A percentile compares a stretch with the other conserved stretches of the same genome.
Conservation (phyloP, 1,140 invertebrate genomes). For the Drosophila subpulchrella region DNA sequence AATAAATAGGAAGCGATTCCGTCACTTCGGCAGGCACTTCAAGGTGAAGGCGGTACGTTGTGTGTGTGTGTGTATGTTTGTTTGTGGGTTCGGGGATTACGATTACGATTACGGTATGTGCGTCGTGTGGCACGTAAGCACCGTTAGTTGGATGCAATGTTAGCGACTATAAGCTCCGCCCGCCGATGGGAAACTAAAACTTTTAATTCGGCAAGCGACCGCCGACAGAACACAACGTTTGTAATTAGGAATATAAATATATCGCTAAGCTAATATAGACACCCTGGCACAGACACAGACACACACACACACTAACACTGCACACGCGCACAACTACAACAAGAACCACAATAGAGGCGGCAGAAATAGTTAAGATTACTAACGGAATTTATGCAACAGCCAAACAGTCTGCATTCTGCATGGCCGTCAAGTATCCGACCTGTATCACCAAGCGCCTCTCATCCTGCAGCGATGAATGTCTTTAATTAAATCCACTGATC, state of each 20-base stretch:
- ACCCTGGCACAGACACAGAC: slow-evolving; percentile 28
- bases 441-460: slow-evolving; percentile 24
- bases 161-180: slow-evolving; percentile 31
- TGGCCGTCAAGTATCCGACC: slow-evolving; percentile 2
- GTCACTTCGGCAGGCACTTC: slow-evolving; percentile 37
- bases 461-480: slow-evolving; percentile 19
- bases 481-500: slow-evolving; percentile 11
- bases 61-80: slow-evolving; percentile 6
- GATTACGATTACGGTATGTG: not conserved
- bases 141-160: slow-evolving; percentile 34
- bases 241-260: slow-evolving; percentile 66
- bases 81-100: not conserved
- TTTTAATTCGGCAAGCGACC: slow-evolving; percentile 34
- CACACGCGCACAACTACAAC: slow-evolving; percentile 42
- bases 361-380: slow-evolving; percentile 56
- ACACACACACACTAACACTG: slow-evolving; percentile 18
- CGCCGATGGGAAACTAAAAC: slow-evolving; percentile 47
- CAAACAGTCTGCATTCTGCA: slow-evolving; percentile 37
- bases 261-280: slow-evolving; percentile 60
- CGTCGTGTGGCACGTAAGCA: slow-evolving; percentile 48
- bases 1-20: slow-evolving; percentile 46
- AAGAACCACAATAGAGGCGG: slow-evolving; percentile 28
- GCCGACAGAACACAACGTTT: slow-evolving; percentile 33
- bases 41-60: slow-evolving; percentile 37
- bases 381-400: slow-evolving; percentile 53